A percentile compares a stretch with the other conserved stretches of the same genome.
Conservation (phyloP, 2,797 vertebrate genomes). For the Glossophaga mutica region DNA sequence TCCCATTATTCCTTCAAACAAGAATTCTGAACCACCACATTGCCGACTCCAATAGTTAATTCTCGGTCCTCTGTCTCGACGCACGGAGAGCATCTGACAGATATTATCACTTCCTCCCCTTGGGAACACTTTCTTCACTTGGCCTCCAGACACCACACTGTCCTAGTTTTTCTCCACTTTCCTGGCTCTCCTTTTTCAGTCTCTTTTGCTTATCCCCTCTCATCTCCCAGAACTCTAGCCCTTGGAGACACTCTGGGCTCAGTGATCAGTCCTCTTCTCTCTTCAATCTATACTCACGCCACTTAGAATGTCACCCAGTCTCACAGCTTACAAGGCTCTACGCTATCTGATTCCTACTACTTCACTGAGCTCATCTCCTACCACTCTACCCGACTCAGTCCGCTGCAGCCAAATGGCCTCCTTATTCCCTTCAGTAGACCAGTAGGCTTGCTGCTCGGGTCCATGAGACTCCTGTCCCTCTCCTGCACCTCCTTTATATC, state of each 20-base stretch:
- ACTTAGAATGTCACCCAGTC: neutral
- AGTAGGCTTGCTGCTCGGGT: neutral
- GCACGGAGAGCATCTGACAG: accelerated
- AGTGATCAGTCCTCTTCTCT: neutral
- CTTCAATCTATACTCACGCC: neutral
- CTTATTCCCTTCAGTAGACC: neutral
- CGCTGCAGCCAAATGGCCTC: neutral
- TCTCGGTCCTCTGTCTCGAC: neutral
- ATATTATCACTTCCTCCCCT: neutral
- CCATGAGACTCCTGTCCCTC: neutral
- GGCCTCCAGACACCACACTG: neutral
- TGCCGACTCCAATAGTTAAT: neutral
- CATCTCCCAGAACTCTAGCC: neutral
- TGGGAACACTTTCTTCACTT: neutral
- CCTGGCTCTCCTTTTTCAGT: neutral
- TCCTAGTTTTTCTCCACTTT: neutral
- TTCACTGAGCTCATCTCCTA: neutral
- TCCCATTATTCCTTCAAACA: neutral
- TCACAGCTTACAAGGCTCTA: neutral
- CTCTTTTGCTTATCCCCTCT: neutral
- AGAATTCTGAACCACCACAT: neutral
- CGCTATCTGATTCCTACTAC: neutral
- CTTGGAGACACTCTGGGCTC: neutral
- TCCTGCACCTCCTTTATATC: neutral
- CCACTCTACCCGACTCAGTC: too few species aligned